Conservation (phyloP, 2,888 invertebrate species). For the Lochmaea capreae region DNA sequence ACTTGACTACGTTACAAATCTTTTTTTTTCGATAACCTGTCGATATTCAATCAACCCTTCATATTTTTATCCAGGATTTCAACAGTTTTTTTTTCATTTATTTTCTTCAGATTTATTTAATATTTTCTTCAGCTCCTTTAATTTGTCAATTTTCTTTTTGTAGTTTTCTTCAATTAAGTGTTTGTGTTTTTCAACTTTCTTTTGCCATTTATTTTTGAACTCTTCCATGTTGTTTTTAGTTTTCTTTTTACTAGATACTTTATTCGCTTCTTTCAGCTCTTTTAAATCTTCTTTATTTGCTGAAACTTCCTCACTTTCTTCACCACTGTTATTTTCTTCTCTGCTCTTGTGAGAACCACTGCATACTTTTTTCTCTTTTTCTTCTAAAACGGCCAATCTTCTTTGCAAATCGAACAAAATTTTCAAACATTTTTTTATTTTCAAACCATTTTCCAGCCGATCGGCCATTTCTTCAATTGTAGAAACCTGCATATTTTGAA, state of each 20-base stretch:
- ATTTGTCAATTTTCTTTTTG: constrained; percentile 32
- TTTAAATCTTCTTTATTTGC: constrained; percentile 6
- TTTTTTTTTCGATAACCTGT: background rate
- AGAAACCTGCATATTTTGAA: constrained; percentile 61
- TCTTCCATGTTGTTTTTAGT: constrained; percentile 46
- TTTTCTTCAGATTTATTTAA: constrained; percentile 10
- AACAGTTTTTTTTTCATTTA: constrained; percentile 25
- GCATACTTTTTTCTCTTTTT: constrained; percentile 43
- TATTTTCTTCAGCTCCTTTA: constrained; percentile 29
- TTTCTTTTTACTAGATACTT: constrained; percentile 31
- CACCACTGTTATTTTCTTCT: constrained; percentile 15
- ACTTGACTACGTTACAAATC: background rate
- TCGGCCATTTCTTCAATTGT: constrained; percentile 61
- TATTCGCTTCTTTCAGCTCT: background rate
- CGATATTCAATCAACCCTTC: background rate
- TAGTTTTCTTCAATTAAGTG: constrained; percentile 28
- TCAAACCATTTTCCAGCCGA: constrained; percentile 52
- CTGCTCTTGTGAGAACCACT: constrained; percentile 26
- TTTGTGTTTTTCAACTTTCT: constrained; percentile 46
- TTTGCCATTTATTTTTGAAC: constrained; percentile 47
- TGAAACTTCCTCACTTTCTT: constrained; percentile 18
- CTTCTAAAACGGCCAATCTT: constrained; percentile 55
- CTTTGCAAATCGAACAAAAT: constrained; percentile 61
- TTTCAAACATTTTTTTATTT: constrained; percentile 63
- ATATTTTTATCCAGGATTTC: background rate